Percentiles rank a stretch among this genome's conserved stretches.
Conservation (phyloP, 2,113 vertebrate genomes). For the Megalops atlanticus region DNA sequence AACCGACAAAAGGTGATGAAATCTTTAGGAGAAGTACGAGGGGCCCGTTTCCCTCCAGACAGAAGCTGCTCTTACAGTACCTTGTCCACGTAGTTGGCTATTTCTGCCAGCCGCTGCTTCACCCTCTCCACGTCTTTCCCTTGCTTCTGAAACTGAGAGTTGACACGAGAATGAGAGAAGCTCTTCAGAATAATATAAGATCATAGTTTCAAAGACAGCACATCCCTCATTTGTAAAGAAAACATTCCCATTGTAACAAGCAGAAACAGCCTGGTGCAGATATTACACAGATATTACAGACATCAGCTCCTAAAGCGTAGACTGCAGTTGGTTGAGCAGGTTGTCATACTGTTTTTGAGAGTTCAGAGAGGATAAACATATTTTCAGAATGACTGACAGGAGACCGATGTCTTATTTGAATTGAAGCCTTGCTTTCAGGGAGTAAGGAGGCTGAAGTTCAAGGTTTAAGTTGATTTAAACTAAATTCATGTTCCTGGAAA, state of each 20-base stretch:
- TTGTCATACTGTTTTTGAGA: slow-evolving; percentile 41
- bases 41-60: not conserved
- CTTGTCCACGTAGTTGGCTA: slow-evolving; percentile 98
- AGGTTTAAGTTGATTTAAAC: not conserved
- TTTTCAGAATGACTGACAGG: not conserved
- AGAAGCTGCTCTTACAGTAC: slow-evolving; percentile 72
- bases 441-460: not conserved
- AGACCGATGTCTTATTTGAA: not conserved
- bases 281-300: slow-evolving; percentile 1
- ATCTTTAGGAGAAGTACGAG: no score
- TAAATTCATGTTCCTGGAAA: not conserved
- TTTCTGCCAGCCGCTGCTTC: slow-evolving; percentile 94
- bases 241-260: not conserved
- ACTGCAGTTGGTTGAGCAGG: slow-evolving; percentile 25
- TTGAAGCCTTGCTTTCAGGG: no score
- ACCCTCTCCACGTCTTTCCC: slow-evolving; percentile 95
- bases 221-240: not conserved
- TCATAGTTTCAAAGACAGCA: not conserved
- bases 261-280: not conserved
- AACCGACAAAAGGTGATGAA: no score
- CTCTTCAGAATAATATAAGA: not conserved
- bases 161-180: not conserved
- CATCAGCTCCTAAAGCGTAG: not conserved
- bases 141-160: slow-evolving; percentile 90
- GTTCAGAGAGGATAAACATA: not conserved